These are phyloP conservation scores for Lasioglossum calceatum DNA, from an alignment of 2,888 invertebrate genomes.

Conservation along the genomic window DNA sequence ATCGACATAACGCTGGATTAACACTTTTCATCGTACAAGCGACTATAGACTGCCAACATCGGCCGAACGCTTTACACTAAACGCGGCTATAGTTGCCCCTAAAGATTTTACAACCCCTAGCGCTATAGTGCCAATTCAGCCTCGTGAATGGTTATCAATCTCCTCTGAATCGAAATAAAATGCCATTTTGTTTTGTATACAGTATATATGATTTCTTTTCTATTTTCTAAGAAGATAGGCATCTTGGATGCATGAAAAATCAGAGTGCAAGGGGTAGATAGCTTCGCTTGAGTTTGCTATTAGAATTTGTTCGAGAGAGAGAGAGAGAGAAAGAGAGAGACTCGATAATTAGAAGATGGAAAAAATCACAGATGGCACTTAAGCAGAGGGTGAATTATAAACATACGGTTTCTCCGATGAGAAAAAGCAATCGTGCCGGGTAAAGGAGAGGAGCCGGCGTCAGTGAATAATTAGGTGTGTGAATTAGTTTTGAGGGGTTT, in stretches of 20 bases:
- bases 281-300: background rate
- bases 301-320: background rate
- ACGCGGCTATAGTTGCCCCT: background rate
- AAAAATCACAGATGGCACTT: background rate
- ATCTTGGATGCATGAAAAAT: background rate
- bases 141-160: background rate
- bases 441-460: constrained; percentile 65
- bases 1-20: background rate
- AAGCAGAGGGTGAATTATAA: background rate
- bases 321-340: background rate
- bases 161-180: background rate
- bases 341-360: background rate
- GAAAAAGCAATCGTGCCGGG: constrained; percentile 11
- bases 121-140: background rate
- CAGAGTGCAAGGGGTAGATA: background rate
- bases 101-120: background rate
- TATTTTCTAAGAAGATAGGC: background rate
- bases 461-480: constrained; percentile 33
- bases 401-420: background rate
- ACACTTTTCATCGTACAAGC: background rate
- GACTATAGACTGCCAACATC: background rate
- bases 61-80: background rate
- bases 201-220: background rate
- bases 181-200: background rate
- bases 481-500: constrained; percentile 8